Evolutionary conservation across 1,140 invertebrate genomes (phyloP).

Genomic region (Druon quercuslanigerum): DNA sequence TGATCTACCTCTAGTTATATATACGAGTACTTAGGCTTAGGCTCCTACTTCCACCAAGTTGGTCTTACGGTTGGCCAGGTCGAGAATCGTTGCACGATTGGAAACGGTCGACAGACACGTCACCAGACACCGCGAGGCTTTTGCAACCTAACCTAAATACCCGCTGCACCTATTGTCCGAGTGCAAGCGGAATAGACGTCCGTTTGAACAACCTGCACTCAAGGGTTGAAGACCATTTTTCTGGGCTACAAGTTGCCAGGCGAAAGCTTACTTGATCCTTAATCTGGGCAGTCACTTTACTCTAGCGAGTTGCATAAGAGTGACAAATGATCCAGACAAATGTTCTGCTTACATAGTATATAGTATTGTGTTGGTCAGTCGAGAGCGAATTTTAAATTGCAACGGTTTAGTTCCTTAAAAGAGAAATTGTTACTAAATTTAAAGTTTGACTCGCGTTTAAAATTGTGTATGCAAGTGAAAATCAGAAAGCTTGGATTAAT

Average conservation of each 20-base stretch:
- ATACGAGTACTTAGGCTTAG: background rate
- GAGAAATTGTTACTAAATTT: no score
- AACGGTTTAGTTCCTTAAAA: no score
- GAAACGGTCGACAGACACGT: conserved; percentile 50
- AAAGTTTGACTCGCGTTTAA: no score
- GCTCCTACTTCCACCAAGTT: background rate
- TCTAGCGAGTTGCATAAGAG: background rate
- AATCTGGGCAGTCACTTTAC: no score
- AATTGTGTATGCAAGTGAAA: no score
- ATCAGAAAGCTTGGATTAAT: no score
- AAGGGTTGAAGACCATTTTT: conserved; percentile 18
- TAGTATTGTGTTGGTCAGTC: no score
- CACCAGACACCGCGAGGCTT: conserved; percentile 57
- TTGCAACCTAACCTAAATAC: conserved; percentile 57
- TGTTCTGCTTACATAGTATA: conserved; percentile 1
- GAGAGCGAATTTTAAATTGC: no score
- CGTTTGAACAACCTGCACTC: conserved; percentile 17
- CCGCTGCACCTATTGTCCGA: conserved; percentile 47
- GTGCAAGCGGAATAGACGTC: conserved; percentile 22
- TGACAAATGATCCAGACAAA: background rate
- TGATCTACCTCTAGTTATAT: background rate
- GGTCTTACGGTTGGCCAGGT: background rate
- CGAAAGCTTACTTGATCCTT: background rate
- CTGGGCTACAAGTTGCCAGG: background rate
- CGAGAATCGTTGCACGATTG: conserved; percentile 16